phyloP scores from a whole-genome alignment of 2,888 invertebrate species.

The Frankliniella fusca region DNA sequence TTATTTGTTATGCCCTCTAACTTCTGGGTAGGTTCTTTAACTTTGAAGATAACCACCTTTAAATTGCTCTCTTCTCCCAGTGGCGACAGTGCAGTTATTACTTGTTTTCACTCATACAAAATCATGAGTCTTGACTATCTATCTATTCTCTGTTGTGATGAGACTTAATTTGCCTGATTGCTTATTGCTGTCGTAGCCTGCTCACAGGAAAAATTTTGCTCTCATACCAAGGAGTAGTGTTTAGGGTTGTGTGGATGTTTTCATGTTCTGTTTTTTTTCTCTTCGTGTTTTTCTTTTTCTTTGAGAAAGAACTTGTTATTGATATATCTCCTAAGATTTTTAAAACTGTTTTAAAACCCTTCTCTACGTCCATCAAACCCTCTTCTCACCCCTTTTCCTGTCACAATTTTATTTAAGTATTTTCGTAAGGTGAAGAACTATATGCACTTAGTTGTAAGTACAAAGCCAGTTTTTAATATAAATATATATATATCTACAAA shows the following conservation, averaged over 20 bases:
- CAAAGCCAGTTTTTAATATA: constrained; percentile 25
- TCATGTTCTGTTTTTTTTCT: background rate
- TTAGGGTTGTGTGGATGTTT: background rate
- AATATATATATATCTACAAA: constrained; percentile 14
- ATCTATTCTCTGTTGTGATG: background rate
- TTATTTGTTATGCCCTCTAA: too few species aligned
- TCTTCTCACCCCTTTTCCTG: constrained; percentile 24
- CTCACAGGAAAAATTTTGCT: background rate
- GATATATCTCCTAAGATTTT: constrained; percentile 17
- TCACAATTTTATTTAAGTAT: constrained; percentile 27
- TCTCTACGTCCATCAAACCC: constrained; percentile 17
- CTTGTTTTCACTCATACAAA: too few species aligned
- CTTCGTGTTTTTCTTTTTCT: background rate
- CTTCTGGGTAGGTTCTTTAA: too few species aligned
- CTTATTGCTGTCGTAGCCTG: background rate
- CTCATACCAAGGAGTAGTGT: background rate
- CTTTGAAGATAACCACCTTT: background rate
- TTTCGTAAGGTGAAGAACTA: constrained; percentile 17
- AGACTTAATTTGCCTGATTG: background rate
- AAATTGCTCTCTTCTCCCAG: background rate
- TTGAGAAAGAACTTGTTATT: background rate
- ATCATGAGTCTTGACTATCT: background rate
- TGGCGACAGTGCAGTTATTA: background rate
- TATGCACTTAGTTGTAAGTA: constrained; percentile 23
- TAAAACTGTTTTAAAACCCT: constrained; percentile 16